Conservation (phyloP, 1,140 invertebrate species). For the Apis cerana region DNA sequence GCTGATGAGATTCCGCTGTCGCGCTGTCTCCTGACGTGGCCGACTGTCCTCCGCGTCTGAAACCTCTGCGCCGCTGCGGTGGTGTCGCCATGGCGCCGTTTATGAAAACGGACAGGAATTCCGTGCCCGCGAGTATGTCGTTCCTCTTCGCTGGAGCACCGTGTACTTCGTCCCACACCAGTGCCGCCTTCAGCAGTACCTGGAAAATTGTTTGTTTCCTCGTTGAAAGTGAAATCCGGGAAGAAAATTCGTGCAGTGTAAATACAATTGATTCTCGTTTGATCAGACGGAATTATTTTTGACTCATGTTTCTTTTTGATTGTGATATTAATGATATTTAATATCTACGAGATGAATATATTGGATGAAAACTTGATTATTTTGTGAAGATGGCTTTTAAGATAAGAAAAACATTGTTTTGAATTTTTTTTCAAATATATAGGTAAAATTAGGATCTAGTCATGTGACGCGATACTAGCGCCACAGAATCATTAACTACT, state of each 20-base stretch:
- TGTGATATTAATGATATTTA: too few species aligned
- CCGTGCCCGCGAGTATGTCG: conserved; percentile 82
- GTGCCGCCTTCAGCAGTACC: conserved; percentile 75
- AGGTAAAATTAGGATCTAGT: too few species aligned
- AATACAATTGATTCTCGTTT: neutral
- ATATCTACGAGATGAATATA: too few species aligned
- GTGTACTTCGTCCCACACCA: conserved; percentile 70
- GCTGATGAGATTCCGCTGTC: conserved; percentile 73
- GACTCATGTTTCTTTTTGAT: too few species aligned
- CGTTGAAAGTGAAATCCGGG: neutral
- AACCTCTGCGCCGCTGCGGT: conserved; percentile 73
- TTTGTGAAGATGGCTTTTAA: too few species aligned
- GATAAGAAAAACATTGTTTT: too few species aligned
- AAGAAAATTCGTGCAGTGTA: neutral
- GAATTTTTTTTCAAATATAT: too few species aligned
- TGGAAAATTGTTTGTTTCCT: conserved; percentile 47
- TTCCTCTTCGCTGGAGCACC: conserved; percentile 71
- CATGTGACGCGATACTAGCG: too few species aligned
- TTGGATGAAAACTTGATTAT: too few species aligned
- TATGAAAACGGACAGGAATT: conserved; percentile 83
- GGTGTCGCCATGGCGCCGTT: conserved; percentile 77
- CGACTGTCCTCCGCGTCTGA: conserved; percentile 63
- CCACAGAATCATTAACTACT: too few species aligned
- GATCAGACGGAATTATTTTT: too few species aligned
- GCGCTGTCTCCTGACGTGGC: conserved; percentile 68